A percentile compares a stretch with the other conserved stretches of the same genome.
phyloP scores from a whole-genome alignment of 2,797 vertebrate genomes.

The Cynopterus sphinx region DNA sequence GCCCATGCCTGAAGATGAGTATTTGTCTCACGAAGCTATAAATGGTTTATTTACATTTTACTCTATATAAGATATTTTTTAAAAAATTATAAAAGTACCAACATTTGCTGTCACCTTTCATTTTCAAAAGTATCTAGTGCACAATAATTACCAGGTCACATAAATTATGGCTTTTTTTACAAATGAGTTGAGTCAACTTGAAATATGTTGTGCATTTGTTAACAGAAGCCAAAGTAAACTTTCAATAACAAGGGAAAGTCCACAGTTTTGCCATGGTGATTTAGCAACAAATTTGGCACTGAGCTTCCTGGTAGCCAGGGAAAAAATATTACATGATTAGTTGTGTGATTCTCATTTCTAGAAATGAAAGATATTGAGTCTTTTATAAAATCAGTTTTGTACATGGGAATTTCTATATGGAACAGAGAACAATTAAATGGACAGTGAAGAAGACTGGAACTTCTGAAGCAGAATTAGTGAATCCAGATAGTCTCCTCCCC shows the following conservation, averaged over 20 bases:
- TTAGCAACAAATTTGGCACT: background rate
- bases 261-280: background rate
- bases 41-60: background rate
- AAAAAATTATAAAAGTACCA: background rate
- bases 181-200: background rate
- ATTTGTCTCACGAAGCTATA: background rate
- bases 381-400: background rate
- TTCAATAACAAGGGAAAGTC: background rate
- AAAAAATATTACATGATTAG: background rate
- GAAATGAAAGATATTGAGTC: background rate
- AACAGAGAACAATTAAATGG: background rate
- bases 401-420: background rate
- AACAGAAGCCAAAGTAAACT: background rate
- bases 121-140: background rate
- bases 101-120: background rate
- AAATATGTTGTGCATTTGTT: background rate
- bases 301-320: background rate
- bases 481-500: background rate
- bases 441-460: fast-evolving
- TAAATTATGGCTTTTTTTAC: background rate
- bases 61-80: background rate
- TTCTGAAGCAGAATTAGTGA: background rate
- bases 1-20: background rate
- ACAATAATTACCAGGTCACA: background rate
- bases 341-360: background rate